Evolutionary conservation across 2,888 invertebrate species (phyloP).

Genomic region (Melangyna quadrimaculata): DNA sequence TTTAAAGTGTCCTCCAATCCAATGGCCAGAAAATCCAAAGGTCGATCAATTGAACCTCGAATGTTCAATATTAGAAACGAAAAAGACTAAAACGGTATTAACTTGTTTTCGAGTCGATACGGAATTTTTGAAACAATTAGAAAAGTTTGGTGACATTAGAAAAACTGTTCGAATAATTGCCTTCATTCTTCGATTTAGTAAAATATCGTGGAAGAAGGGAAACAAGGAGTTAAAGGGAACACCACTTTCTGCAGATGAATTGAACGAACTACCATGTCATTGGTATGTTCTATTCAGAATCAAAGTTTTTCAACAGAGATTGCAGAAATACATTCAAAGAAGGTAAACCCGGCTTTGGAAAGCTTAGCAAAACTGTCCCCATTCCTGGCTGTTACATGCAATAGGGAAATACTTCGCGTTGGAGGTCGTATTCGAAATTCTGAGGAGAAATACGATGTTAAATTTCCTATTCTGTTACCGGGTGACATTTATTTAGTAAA

Average conservation of each 20-base stretch:
- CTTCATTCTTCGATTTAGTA: neutral
- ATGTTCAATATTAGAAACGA: neutral
- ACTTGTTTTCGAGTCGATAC: neutral
- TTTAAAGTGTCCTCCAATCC: neutral
- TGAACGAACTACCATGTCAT: neutral
- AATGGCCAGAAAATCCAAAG: neutral
- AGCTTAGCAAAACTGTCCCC: constrained; percentile 5
- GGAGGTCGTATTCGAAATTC: constrained; percentile 16
- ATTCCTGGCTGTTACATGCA: neutral
- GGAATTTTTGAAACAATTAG: constrained; percentile 1
- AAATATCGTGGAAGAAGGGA: neutral
- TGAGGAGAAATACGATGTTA: neutral
- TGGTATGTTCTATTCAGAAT: constrained; percentile 23
- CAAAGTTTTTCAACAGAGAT: constrained; percentile 8
- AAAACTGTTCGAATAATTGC: constrained; percentile 1
- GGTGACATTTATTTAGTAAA: neutral
- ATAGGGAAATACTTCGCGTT: neutral
- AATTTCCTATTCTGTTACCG: constrained; percentile 22
- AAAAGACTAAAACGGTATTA: constrained; percentile 1
- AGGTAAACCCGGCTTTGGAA: neutral
- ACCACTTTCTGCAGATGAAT: constrained; percentile 1
- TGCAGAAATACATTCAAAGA: neutral
- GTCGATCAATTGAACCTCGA: neutral
- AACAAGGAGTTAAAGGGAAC: neutral
- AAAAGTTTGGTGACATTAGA: neutral